Evolutionary conservation across 2,797 vertebrate genomes (phyloP).

Genomic region (Synanceia verrucosa): DNA sequence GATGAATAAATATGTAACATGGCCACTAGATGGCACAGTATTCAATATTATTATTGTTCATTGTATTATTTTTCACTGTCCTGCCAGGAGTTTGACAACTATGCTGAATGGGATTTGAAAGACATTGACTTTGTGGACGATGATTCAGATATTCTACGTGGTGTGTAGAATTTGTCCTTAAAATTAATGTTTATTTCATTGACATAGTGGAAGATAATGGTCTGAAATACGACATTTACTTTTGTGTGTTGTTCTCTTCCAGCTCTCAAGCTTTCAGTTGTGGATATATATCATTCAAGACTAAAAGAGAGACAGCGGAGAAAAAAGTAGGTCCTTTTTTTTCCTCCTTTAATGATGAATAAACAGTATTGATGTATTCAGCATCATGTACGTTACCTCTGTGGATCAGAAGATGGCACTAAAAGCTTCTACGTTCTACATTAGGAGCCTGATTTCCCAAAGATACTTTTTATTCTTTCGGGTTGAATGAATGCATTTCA

Average conservation of each 20-base stretch:
- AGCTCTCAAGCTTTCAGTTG: slow-evolving; percentile 97
- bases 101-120: slow-evolving; percentile 99
- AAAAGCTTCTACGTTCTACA: slow-evolving; percentile 7
- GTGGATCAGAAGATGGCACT: slow-evolving; percentile 64
- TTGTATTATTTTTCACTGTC: neutral
- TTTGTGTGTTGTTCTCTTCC: slow-evolving; percentile 43
- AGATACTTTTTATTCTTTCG: slow-evolving; percentile 18
- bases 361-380: neutral
- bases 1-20: neutral
- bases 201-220: neutral
- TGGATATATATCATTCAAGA: slow-evolving; percentile 98
- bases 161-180: slow-evolving; percentile 76
- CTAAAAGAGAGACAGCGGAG: slow-evolving; percentile 95
- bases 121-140: slow-evolving; percentile 99
- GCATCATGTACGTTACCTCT: slow-evolving; percentile 32
- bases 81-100: slow-evolving; percentile 97
- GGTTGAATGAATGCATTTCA: slow-evolving; percentile 27
- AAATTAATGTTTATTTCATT: neutral
- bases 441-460: neutral
- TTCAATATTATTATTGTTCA: neutral
- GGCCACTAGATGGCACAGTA: neutral
- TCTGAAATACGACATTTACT: neutral
- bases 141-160: slow-evolving; percentile 95
- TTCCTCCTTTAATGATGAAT: neutral
- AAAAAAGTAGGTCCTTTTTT: slow-evolving; percentile 90